Evolutionary conservation across 2,113 vertebrate genomes (phyloP).

Genomic region (Colinus virginianus): DNA sequence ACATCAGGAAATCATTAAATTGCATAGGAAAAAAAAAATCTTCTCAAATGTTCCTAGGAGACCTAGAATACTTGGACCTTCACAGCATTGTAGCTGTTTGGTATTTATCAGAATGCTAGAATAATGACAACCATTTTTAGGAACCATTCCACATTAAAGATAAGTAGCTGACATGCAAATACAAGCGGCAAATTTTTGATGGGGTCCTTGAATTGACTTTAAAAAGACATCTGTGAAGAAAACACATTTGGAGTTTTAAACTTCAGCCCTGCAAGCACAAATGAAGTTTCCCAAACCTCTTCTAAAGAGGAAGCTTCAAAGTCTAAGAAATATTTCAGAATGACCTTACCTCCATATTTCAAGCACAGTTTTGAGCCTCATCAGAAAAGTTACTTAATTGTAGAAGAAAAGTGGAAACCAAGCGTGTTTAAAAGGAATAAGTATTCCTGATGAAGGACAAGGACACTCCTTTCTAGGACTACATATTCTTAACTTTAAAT

Average conservation of each 20-base stretch:
- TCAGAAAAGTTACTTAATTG: background rate
- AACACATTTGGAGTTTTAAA: background rate
- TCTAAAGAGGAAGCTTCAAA: background rate
- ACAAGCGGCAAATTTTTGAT: background rate
- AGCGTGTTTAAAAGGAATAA: background rate
- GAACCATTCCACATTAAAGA: background rate
- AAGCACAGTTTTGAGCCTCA: background rate
- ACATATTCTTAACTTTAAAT: background rate
- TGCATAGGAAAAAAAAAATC: background rate
- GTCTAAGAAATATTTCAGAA: background rate
- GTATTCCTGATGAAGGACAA: background rate
- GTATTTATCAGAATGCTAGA: background rate
- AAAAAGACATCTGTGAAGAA: background rate
- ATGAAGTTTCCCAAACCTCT: background rate
- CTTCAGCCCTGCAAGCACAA: background rate
- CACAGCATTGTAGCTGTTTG: rapidly evolving
- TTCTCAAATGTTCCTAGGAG: background rate
- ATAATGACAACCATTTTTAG: background rate
- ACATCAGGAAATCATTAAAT: background rate
- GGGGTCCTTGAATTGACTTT: background rate
- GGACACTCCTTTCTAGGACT: background rate
- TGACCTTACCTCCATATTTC: background rate
- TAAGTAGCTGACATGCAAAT: background rate
- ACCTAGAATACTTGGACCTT: background rate
- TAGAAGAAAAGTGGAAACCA: background rate